Evolutionary conservation across 2,888 invertebrate genomes (phyloP), one percentile per base, ranked within the genome.

Genomic region (Automeris io): DNA sequence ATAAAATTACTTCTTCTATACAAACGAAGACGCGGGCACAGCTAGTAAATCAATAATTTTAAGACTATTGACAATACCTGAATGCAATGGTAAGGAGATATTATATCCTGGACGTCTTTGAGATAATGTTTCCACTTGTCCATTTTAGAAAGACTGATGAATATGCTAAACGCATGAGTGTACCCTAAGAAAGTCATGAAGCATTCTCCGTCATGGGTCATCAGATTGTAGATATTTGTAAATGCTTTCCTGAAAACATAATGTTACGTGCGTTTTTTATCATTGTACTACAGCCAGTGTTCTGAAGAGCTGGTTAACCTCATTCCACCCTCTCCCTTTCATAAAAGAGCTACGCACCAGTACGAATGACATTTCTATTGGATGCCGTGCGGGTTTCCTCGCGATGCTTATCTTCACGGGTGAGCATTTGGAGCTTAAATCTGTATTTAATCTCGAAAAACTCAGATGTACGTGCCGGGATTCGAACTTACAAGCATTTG

Each of bases 161-260:
- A 23, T 16, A 40, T 18, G 6, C 18, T 12, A 18, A 22, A 40
- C 9, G 21, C 11, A 6, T 25, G 21, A 5, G 18, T 18, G 29
- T 11, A 23, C 11, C 11, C 13, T 12, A 33, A 5, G 3, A 40
- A 23, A 11, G 11, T 22, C 1, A 33, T 0, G 18, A 40, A 23
- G 18, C 37, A 37, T 2, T 37, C 40, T 6, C 41, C 41, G 1
- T 33, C 24, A 8, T 22, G 13, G 3, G 22, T 12, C 13, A 41
- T 18, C 5, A 41, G 9, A 9, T 37, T 23, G 34, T 31, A 37
- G 2, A 41, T 19, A 16, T 34, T 41, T 5, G 7, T 29, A 12
- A 41, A 41, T 1, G 34, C 41, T 22, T 23, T 37, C 18, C 37
- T 37, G 37, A 11, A 37, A 37, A 34, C 7, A 12, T 9, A n/a